Evolutionary conservation across 2,888 invertebrate species (phyloP).

Genomic region (Alloscopus bannaensis): DNA sequence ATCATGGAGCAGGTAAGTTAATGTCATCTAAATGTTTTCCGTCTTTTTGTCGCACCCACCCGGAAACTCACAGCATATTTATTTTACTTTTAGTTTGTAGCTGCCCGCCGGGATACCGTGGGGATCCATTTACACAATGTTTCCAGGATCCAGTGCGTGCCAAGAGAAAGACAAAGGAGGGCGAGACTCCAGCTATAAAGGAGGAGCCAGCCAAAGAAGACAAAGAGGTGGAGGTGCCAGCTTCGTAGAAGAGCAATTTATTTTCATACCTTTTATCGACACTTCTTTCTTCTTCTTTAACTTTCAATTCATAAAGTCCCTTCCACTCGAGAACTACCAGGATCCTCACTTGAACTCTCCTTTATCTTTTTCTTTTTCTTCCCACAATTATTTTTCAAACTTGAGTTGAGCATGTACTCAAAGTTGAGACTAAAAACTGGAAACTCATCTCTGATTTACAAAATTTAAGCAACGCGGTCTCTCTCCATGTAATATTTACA

Average conservation of each 20-base stretch:
- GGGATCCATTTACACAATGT: slow-evolving; percentile 73
- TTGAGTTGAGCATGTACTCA: not conserved
- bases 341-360: not conserved
- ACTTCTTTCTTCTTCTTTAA: not conserved
- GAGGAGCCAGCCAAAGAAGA: slow-evolving; percentile 36
- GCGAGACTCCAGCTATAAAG: slow-evolving; percentile 37
- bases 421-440: slow-evolving; percentile 1
- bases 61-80: slow-evolving; percentile 49
- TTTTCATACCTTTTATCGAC: slow-evolving; percentile 32
- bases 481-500: slow-evolving; percentile 36
- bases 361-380: slow-evolving; percentile 18
- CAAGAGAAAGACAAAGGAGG: slow-evolving; percentile 65
- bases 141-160: slow-evolving; percentile 69
- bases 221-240: slow-evolving; percentile 55
- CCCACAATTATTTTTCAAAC: not conserved
- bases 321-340: slow-evolving; percentile 20
- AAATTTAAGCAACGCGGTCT: slow-evolving; percentile 19
- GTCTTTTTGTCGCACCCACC: not conserved
- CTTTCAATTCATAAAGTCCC: no score
- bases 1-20: slow-evolving; percentile 71
- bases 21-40: slow-evolving; percentile 25
- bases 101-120: slow-evolving; percentile 70
- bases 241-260: slow-evolving; percentile 25
- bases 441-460: slow-evolving; percentile 9
- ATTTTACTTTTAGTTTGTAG: slow-evolving; percentile 61